Conservation (phyloP, 2,888 invertebrate genomes). For the Stratiomys singularior region DNA sequence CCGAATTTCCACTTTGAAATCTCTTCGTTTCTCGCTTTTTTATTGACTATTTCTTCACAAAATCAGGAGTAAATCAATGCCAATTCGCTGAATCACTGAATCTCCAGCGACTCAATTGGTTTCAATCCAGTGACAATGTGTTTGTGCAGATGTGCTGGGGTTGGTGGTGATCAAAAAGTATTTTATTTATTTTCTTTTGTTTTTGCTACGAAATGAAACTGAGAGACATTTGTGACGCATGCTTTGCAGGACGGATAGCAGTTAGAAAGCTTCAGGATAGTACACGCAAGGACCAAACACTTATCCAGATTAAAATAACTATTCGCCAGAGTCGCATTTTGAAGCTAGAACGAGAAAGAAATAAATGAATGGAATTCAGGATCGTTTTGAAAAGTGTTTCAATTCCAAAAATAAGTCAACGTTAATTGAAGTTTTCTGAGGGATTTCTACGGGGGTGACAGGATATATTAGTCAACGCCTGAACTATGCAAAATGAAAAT, state of each 20-base stretch:
- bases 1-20: background rate
- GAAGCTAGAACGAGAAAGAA: slow-evolving; percentile 59
- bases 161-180: background rate
- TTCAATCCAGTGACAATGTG: background rate
- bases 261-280: slow-evolving; percentile 33
- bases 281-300: slow-evolving; percentile 53
- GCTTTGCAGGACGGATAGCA: slow-evolving; percentile 16
- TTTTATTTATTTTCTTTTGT: too few species aligned
- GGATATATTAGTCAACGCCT: background rate
- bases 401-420: too few species aligned
- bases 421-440: slow-evolving; percentile 1
- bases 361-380: slow-evolving; percentile 14
- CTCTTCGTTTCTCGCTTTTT: too few species aligned
- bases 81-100: too few species aligned
- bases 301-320: slow-evolving; percentile 58
- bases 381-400: background rate
- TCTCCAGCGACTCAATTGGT: background rate
- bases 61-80: too few species aligned
- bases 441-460: too few species aligned
- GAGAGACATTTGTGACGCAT: background rate
- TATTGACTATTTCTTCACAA: too few species aligned
- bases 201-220: background rate
- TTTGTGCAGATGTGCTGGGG: background rate
- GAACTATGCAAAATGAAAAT: background rate
- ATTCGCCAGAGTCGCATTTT: slow-evolving; percentile 59